Base-by-base conservation (phyloP, 2,797 vertebrate genomes). In the Rhinophrynus dorsalis region DNA sequence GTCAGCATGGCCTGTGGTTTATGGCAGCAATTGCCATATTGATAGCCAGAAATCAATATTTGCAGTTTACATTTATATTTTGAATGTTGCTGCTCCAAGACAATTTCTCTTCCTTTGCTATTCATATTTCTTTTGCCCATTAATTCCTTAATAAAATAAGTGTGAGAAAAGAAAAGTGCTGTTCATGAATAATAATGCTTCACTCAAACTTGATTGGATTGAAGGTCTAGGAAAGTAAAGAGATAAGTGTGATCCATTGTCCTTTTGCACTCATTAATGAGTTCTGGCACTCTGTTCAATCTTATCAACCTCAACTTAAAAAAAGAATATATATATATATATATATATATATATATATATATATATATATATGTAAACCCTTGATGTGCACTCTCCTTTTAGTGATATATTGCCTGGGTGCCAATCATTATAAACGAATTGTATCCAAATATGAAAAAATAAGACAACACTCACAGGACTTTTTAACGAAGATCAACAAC, bases 61-160 rank as follows among this genome's bases (percentile, higher is more conserved):
- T 74, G 72, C 68, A 77, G 81, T 81, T 79, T 77, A 76, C 74
- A 83, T 83, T 82, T 79, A 48, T 63, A 77, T 42, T 79, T 82
- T 78, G 60, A 56, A 40, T 51, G 27, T 67, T 81, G 76, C 79
- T 57, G 29, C 73, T 68, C 78, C 69, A 81, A 83, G 78, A 79
- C 79, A 78, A 44, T 78, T 86, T 82, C 71, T 82, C 57, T 79
- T 80, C 77, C 74, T 74, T 75, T 29, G 47, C 69, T 45, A 69
- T 33, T 77, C 57, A 78, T 74, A 79, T 74, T 54, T 29, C 29
- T 35, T 74, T 67, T 27, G 29, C 7, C 69, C 69, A 66, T 72
- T 72, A 72, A 72, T 72, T 65, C 45, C 61, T 35, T 44, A 50
- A 72, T 72, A 72, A 72, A 74, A 27, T 84, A 77, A 75, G 56